Evolutionary conservation across 2,797 vertebrate species (phyloP), one percentile per base, ranked within the genome.

Genomic region (Luscinia luscinia): DNA sequence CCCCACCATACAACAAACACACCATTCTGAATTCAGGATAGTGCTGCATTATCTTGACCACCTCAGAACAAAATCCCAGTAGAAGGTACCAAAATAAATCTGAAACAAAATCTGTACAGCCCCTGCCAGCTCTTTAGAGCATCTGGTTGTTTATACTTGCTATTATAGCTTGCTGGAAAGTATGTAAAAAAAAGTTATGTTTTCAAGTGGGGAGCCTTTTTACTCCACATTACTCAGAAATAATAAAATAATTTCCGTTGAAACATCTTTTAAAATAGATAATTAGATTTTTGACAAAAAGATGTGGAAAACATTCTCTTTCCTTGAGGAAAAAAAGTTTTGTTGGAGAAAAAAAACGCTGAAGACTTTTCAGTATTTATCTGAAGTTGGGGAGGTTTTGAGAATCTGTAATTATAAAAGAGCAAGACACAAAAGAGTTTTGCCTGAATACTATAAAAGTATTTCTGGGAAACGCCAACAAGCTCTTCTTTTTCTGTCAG

Each of bases 271-370:
- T 89, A 26, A 92, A 85, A 89, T 12, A 89, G 49, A 54, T 84
- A 87, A 93, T 84, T 88, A 58, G 15, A 41, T 77, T 95, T 95
- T 49, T 86, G 23, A 84, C 30, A 66, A 90, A 84, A 93, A 54
- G 0, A 68, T 12, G 30, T 55, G 36, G 64, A 93, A 95, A 85
- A 23, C 40, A 64, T 52, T 89, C 6, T 32, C 22, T 64, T 86
- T 49, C 40, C 69, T 86, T 45, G 4, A 9, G 15, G 4, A 28
- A 52, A 36, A 55, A 51, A 2, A 11, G 7, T 0, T 34, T 87
- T 85, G 20, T 48, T 88, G 27, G 28, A 84, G 15, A 75, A 94
- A 73, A 73, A 67, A 91, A 81, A 46, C 1, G 4, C 20, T 62
- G 22, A 62, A 85, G 24, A 43, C 2, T 83, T 77, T 48, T 72